Percentiles rank a stretch among this genome's conserved stretches.
These are phyloP conservation scores for Scaptomyza tumidula DNA, from an alignment of 2,888 invertebrate species.

Conservation along the genomic window DNA sequence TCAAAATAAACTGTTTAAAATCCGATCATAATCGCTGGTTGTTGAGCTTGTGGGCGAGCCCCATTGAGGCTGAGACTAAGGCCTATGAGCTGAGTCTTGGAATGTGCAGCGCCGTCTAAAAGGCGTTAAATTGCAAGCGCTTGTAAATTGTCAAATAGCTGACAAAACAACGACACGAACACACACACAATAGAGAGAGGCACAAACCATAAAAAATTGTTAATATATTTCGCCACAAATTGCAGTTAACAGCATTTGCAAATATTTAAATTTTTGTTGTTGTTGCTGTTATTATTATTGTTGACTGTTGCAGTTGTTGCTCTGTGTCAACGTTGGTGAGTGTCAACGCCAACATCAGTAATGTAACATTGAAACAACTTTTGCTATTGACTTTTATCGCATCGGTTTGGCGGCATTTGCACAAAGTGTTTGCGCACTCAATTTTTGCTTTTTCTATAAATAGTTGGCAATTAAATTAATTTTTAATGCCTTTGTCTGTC, in stretches of 20 bases:
- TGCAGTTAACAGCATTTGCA: constrained; percentile 25
- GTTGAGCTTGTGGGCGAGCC: constrained; percentile 38
- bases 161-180: constrained; percentile 26
- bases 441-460: constrained; percentile 37
- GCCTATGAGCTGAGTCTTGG: constrained; percentile 38
- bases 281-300: not conserved
- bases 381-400: constrained; percentile 62
- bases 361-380: constrained; percentile 55
- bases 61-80: constrained; percentile 2
- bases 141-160: constrained; percentile 52
- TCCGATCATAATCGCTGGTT: constrained; percentile 34
- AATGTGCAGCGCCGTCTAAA: constrained; percentile 31
- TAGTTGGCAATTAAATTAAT: constrained; percentile 62
- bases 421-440: constrained; percentile 56
- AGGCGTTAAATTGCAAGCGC: constrained; percentile 59
- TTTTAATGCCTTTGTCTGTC: constrained; percentile 27
- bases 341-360: constrained; percentile 49
- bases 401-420: constrained; percentile 59
- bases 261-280: constrained; percentile 44
- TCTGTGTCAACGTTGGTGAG: constrained; percentile 20
- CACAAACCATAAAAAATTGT: not conserved
- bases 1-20: constrained; percentile 28
- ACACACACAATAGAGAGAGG: constrained; percentile 10
- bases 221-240: constrained; percentile 20
- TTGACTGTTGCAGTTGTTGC: constrained; percentile 15